Evolutionary conservation across 2,888 invertebrate genomes (phyloP), one percentile per base, ranked within the genome.

Genomic region (Acleris cristana): DNA sequence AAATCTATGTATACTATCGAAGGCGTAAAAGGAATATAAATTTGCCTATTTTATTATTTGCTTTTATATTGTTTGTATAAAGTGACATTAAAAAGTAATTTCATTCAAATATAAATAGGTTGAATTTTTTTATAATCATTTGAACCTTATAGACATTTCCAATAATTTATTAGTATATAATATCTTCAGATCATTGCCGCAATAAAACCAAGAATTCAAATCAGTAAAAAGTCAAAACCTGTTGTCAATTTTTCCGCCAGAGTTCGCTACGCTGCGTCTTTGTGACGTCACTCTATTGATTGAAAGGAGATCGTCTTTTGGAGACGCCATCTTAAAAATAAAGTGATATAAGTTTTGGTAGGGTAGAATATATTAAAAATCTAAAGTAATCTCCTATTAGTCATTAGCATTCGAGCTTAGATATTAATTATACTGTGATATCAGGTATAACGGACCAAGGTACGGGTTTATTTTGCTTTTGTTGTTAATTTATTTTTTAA

Each of bases 391-490:
- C 92, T 81, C 81, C 78, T 78, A 81, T 85, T 83, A 81, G 84
- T 84, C 83, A 82, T 81, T 86, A 86, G 82, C 77, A 84, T 87
- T 88, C 83, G 84, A 83, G 85, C 84, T 88, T 85, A 86, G 79
- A 79, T 84, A 85, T 80, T 88, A 88, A 86, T 85, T 81, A 84
- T 83, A 84, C 78, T 74, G 78, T 84, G 78, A 90, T 93, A 95
- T 94, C 94, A 94, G 95, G 94, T 94, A 94, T 95, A 95, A 95
- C 95, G 96, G 95, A 96, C 96, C 96, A 95, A 96, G 95, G 96
- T 96, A 94, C 87, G 92, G 80, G 76, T 79, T 83, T 93, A 93
- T 94, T 94, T 94, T 83, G 76, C 76, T 82, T 80, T 85, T 87
- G 82, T 81, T 84, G 79, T 82, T 82, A 78, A 77, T 69, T 73